These are phyloP conservation scores for Anarsia innoxiella DNA, from an alignment of 2,888 invertebrate genomes.

Conservation along the genomic window DNA sequence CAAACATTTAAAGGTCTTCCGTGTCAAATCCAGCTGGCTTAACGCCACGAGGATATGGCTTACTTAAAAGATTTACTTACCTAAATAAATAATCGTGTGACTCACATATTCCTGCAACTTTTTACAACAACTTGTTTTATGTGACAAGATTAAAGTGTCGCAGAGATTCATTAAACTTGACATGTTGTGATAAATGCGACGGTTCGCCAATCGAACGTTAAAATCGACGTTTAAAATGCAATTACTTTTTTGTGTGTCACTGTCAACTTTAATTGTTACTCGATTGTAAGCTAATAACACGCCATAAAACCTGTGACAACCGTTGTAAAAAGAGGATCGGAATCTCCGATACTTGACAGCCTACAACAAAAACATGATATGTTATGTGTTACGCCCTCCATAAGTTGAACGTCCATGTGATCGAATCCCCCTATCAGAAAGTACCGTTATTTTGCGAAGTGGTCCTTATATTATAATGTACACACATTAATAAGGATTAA, in stretches of 20 bases:
- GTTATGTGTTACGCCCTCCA: conserved; percentile 31
- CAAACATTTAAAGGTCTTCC: conserved; percentile 38
- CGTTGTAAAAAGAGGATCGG: conserved; percentile 39
- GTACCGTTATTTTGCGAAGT: conserved; percentile 29
- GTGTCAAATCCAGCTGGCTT: conserved; percentile 27
- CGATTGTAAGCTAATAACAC: conserved; percentile 18
- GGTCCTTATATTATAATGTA: too few species aligned
- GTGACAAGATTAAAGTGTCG: conserved; percentile 3
- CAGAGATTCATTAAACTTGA: background rate
- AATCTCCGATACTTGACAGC: conserved; percentile 15
- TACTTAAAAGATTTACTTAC: conserved; percentile 4
- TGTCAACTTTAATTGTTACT: conserved; percentile 18
- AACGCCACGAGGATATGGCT: conserved; percentile 28
- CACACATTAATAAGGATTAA: too few species aligned
- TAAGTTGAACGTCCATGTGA: conserved; percentile 45
- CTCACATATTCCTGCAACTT: conserved; percentile 1
- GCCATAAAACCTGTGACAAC: conserved; percentile 28
- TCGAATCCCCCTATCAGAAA: conserved; percentile 23
- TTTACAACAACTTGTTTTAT: conserved; percentile 1
- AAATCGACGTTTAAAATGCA: conserved; percentile 17
- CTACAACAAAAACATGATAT: conserved; percentile 38
- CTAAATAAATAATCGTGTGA: conserved; percentile 3
- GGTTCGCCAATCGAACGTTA: background rate
- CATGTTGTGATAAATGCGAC: background rate
- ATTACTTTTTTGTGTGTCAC: conserved; percentile 2